Conservation (phyloP, 1,140 invertebrate species). For the Aphaenogaster rudis region DNA sequence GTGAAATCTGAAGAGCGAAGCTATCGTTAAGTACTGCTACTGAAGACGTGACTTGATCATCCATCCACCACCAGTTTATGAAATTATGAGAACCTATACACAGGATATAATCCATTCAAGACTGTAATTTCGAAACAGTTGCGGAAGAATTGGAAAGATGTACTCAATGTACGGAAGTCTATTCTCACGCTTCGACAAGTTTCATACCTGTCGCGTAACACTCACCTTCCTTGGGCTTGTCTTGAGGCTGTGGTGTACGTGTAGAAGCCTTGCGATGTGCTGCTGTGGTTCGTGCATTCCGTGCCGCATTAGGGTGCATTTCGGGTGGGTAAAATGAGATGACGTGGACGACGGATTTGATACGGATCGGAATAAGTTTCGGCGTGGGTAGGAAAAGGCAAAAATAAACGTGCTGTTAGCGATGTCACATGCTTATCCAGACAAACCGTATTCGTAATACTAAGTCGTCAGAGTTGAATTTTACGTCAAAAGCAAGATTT, state of each 20-base stretch:
- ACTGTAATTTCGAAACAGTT: background rate
- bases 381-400: conserved; percentile 67
- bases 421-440: conserved; percentile 81
- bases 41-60: conserved; percentile 30
- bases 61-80: conserved; percentile 68
- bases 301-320: conserved; percentile 83
- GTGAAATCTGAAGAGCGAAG: conserved; percentile 22
- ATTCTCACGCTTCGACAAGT: conserved; percentile 2
- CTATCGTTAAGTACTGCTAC: conserved; percentile 22
- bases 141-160: background rate
- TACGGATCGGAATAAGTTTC: conserved; percentile 32
- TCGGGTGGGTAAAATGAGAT: conserved; percentile 16
- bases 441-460: conserved; percentile 73
- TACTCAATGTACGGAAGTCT: background rate
- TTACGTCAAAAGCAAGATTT: conserved; percentile 65
- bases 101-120: background rate
- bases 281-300: conserved; percentile 85
- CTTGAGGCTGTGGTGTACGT: conserved; percentile 84
- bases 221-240: conserved; percentile 86
- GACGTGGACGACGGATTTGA: conserved; percentile 46
- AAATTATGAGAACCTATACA: conserved; percentile 28
- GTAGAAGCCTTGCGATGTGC: conserved; percentile 85
- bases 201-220: conserved; percentile 68
- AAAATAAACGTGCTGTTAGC: conserved; percentile 86
- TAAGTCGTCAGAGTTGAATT: conserved; percentile 63